phyloP scores from a whole-genome alignment of 2,113 vertebrate genomes.

The Leucopsar rothschildi region DNA sequence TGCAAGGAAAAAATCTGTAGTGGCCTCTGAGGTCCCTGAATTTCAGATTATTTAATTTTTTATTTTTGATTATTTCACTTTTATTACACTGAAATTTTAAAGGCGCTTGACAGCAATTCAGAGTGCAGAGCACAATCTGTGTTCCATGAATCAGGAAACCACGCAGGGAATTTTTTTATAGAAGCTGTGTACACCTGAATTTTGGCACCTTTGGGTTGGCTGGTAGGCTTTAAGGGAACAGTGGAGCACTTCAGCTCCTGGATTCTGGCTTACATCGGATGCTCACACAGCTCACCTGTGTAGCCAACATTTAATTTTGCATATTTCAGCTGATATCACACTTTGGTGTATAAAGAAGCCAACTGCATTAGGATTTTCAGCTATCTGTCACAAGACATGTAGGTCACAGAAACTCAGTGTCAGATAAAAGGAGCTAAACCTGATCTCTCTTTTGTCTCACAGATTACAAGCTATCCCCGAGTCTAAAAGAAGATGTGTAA shows the following conservation, averaged over 20 bases:
- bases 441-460: neutral
- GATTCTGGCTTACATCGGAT: neutral
- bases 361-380: neutral
- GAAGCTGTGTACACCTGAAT: neutral
- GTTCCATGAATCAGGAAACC: neutral
- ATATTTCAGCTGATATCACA: neutral
- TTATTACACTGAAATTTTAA: neutral
- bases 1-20: neutral
- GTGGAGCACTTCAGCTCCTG: neutral
- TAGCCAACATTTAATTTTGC: neutral
- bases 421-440: neutral
- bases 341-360: neutral
- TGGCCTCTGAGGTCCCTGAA: neutral
- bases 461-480: neutral
- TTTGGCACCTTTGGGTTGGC: neutral
- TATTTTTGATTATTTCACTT: neutral
- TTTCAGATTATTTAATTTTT: neutral
- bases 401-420: neutral
- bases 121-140: neutral
- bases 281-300: neutral
- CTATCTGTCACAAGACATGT: neutral
- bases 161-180: rapidly evolving
- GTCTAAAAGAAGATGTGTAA: neutral
- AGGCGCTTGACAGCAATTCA: neutral
- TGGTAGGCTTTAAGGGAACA: neutral